Evolutionary conservation across 2,797 vertebrate species (phyloP).

Genomic region (Diglossa cyanea): DNA sequence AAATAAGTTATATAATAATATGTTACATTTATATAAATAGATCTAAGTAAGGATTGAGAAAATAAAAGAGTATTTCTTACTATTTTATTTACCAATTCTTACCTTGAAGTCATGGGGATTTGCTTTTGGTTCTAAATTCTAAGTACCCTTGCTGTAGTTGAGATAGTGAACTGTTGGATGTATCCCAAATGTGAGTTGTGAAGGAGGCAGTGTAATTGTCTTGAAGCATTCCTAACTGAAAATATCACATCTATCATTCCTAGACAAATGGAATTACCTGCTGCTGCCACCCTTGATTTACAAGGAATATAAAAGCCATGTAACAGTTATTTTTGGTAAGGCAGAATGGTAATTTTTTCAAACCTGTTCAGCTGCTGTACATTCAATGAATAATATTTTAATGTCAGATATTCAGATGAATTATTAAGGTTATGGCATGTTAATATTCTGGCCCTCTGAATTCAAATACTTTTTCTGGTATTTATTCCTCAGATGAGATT

Average conservation of each 20-base stretch:
- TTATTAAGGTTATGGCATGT: background rate
- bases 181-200: background rate
- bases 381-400: background rate
- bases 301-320: background rate
- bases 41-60: background rate
- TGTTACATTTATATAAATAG: background rate
- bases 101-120: background rate
- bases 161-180: background rate
- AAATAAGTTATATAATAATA: background rate
- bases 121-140: background rate
- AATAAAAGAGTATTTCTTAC: background rate
- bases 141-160: background rate
- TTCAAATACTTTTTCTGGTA: background rate
- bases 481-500: background rate
- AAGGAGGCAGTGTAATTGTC: background rate
- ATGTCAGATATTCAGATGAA: background rate
- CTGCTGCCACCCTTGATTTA: background rate
- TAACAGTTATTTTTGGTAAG: background rate
- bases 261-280: background rate
- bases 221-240: background rate
- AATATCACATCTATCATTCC: background rate
- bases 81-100: background rate
- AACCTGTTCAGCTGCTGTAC: background rate
- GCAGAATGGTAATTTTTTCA: background rate
- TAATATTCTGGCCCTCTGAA: background rate